A percentile compares a stretch with the other conserved stretches of the same genome.
These are phyloP conservation scores for Apolygus lucorum DNA, from an alignment of 1,140 invertebrate species.

Conservation along the genomic window DNA sequence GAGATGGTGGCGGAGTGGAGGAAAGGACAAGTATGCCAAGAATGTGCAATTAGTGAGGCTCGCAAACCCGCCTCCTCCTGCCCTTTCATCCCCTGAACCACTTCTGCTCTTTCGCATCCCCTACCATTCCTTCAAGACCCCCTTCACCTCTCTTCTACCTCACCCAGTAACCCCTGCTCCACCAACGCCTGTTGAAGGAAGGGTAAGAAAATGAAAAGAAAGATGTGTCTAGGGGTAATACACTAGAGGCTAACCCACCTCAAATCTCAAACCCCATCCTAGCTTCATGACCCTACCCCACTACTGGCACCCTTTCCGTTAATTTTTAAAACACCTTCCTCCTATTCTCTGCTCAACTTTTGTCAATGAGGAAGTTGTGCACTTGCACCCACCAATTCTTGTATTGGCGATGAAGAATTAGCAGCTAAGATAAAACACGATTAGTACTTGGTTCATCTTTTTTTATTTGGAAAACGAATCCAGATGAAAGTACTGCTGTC, in stretches of 20 bases:
- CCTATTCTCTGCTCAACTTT: too few species aligned
- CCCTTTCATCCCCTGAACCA: slow-evolving; percentile 13
- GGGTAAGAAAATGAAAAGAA: slow-evolving; percentile 9
- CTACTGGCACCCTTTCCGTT: too few species aligned
- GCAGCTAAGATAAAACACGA: too few species aligned
- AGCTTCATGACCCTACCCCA: too few species aligned
- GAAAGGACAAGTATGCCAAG: slow-evolving; percentile 33
- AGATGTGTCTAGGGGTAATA: slow-evolving; percentile 10
- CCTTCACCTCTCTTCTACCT: slow-evolving; percentile 6
- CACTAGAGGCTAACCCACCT: slow-evolving; percentile 9
- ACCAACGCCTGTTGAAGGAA: background rate
- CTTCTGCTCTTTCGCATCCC: slow-evolving; percentile 14
- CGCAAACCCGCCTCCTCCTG: background rate
- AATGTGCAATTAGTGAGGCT: slow-evolving; percentile 35
- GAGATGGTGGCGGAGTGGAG: slow-evolving; percentile 25
- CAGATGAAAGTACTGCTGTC: too few species aligned
- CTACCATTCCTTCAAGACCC: slow-evolving; percentile 11
- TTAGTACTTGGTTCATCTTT: too few species aligned
- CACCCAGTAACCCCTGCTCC: background rate
- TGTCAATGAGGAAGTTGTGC: too few species aligned
- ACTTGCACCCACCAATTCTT: too few species aligned
- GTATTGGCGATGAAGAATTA: too few species aligned
- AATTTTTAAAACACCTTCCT: too few species aligned
- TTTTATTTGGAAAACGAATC: too few species aligned
- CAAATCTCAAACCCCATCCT: background rate